A percentile compares a stretch with the other conserved stretches of the same genome.
phyloP scores from a whole-genome alignment of 2,113 vertebrate genomes.

The Entomyzon cyanotis region DNA sequence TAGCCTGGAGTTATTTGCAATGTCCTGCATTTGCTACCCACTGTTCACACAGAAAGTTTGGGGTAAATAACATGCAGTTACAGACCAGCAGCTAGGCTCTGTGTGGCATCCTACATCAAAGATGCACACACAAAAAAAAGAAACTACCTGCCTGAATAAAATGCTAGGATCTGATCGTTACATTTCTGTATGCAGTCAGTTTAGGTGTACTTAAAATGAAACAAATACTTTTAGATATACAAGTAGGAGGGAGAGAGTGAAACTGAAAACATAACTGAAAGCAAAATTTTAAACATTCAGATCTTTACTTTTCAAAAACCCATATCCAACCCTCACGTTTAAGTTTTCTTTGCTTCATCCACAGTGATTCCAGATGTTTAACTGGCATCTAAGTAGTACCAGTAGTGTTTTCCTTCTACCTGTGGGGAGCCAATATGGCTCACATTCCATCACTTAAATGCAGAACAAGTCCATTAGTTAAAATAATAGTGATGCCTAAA shows the following conservation, averaged over 20 bases:
- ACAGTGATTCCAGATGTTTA: not conserved
- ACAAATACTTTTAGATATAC: not conserved
- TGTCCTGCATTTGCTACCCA: not conserved
- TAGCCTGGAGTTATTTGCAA: not conserved
- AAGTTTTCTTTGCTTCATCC: not conserved
- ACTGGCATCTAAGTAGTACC: not conserved
- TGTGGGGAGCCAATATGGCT: not conserved
- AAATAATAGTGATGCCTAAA: constrained; percentile 3
- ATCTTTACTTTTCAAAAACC: not conserved
- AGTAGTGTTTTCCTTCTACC: not conserved
- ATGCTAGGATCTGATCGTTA: not conserved
- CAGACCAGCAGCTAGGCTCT: not conserved
- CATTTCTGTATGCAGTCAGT: not conserved
- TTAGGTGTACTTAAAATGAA: not conserved
- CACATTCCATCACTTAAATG: constrained; percentile 5
- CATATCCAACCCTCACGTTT: not conserved
- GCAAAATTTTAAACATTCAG: not conserved
- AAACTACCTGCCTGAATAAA: not conserved
- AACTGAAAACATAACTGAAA: not conserved
- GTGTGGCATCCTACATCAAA: not conserved
- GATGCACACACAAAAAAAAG: not conserved
- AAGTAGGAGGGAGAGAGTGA: not conserved
- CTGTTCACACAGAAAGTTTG: not conserved
- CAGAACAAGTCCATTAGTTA: not conserved
- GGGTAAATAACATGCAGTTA: not conserved